Base-by-base conservation (phyloP, 2,797 vertebrate genomes). In the Myiotriccus ornatus region DNA sequence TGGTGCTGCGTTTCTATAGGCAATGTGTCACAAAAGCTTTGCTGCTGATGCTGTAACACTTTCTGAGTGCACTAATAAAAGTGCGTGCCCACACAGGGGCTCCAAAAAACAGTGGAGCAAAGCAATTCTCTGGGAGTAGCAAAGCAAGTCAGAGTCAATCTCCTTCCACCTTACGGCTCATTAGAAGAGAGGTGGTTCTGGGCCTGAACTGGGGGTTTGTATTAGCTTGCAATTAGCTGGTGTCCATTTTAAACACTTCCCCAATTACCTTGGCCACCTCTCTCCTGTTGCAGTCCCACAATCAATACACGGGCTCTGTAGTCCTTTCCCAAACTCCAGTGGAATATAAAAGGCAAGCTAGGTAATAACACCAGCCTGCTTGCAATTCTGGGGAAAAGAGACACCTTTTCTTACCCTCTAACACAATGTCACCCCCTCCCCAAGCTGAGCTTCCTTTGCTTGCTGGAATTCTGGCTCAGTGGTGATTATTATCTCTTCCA, bases 191-290 rank as follows among this genome's bases (percentile, higher is more conserved):
- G 50, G 34, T 69, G 37, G 52, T 67, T 70, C 73, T 60, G 73
- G 41, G 90, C 67, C 78, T 52, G 67, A 84, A 52, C 79, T 17
- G 5, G 86, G 77, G 32, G 59, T 87, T 86, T 53, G 34, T 8
- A 62, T 88, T 77, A 75, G 32, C 91, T 96, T 87, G 74, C 90
- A 94, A 93, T 95, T 94, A 93, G 76, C 39, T 12, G 3, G 11
- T 14, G 55, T 32, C 47, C 47, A 71, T 82, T 93, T 94, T 96
- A 93, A 96, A 90, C 80, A 28, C 65, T 87, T 78, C 87, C 75
- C 81, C 92, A 86, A 67, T 95, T 88, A 71, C 84, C 71, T 89
- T 41, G 10, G 37, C 56, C 77, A 77, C 55, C 49, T 92, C 88
- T 87, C 69, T 50, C 56, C 64, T 11, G 4, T 91, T 62, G 47